phyloP scores from a whole-genome alignment of 2,888 invertebrate species.

The Standfussiana lucernea region DNA sequence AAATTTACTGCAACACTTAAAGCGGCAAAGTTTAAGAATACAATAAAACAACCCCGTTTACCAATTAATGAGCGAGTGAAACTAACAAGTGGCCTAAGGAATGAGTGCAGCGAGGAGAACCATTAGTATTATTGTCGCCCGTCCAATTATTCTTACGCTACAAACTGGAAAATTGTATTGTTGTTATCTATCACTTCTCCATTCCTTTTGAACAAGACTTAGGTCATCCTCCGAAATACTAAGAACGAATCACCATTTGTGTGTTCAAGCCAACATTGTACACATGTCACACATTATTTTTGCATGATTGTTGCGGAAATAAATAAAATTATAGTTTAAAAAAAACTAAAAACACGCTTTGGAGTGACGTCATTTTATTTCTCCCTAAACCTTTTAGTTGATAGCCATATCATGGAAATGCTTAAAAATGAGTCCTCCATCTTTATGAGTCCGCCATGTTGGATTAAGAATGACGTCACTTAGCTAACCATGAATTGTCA shows the following conservation, averaged over 20 bases:
- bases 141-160: constrained; percentile 13
- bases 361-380: neutral
- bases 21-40: neutral
- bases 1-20: neutral
- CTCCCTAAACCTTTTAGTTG: neutral
- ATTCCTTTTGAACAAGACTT: neutral
- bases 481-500: neutral
- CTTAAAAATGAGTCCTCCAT: neutral
- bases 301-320: neutral
- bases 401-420: neutral
- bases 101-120: neutral
- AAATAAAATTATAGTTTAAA: neutral
- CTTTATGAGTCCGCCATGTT: neutral
- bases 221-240: neutral
- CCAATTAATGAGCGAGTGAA: neutral
- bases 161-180: neutral
- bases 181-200: too few species aligned
- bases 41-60: neutral
- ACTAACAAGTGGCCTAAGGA: neutral
- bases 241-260: neutral
- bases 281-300: neutral
- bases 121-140: neutral
- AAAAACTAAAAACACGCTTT: neutral
- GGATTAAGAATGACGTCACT: neutral
- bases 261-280: too few species aligned